phyloP scores from a whole-genome alignment of 2,797 vertebrate genomes.

The Syngnathus acus region DNA sequence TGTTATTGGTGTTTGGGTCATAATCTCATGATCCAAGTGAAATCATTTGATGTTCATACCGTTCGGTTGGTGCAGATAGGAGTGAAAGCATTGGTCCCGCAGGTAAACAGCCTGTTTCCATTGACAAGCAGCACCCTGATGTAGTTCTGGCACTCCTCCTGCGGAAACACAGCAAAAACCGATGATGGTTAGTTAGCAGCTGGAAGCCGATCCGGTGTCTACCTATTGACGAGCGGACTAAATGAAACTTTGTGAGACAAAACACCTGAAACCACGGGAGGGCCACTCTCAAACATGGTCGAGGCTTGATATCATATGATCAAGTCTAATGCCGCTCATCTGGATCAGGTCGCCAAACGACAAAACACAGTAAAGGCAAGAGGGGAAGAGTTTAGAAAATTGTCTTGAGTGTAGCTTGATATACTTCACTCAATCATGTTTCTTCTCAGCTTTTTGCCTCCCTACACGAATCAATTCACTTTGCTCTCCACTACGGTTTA shows the following conservation, averaged over 20 bases:
- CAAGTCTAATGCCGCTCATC: conserved; percentile 54
- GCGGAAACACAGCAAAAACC: conserved; percentile 36
- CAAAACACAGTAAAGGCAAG: conserved; percentile 28
- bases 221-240: conserved; percentile 32
- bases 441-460: conserved; percentile 10
- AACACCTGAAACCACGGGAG: conserved; percentile 45
- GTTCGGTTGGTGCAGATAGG: conserved; percentile 95
- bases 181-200: conserved; percentile 26
- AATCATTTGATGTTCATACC: conserved; percentile 57
- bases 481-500: conserved; percentile 28
- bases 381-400: conserved; percentile 36
- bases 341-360: conserved; percentile 40
- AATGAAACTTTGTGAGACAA: conserved; percentile 51
- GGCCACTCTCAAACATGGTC: conserved; percentile 41
- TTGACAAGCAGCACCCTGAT: conserved; percentile 92
- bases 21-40: too few species aligned
- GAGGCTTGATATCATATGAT: conserved; percentile 47
- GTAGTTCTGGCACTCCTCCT: conserved; percentile 99
- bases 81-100: conserved; percentile 95
- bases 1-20: too few species aligned
- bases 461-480: conserved; percentile 40
- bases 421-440: conserved; percentile 26
- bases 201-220: conserved; percentile 27
- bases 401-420: conserved; percentile 14
- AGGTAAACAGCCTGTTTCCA: conserved; percentile 87